A percentile compares a stretch with the other conserved stretches of the same genome.
Evolutionary conservation across 2,113 vertebrate genomes (phyloP).

Genomic region (Campylomormyrus numenius): DNA sequence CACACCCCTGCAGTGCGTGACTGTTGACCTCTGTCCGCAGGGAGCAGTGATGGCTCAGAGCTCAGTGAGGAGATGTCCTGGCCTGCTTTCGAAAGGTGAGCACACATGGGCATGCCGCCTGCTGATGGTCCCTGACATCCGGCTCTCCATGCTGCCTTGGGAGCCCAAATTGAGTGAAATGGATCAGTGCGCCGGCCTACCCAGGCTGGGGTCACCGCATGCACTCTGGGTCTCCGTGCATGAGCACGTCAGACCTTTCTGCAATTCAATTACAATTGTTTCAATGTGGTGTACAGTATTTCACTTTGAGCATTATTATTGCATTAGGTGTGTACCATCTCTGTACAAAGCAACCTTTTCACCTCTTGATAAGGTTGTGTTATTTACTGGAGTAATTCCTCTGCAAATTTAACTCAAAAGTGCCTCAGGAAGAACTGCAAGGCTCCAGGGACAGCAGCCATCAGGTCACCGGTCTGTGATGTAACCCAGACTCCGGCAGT

Average conservation of each 20-base stretch:
- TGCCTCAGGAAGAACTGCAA: neutral
- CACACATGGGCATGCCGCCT: too few species aligned
- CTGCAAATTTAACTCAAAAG: neutral
- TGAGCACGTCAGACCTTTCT: neutral
- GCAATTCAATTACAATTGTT: neutral
- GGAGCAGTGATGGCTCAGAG: conserved; percentile 96
- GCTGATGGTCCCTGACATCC: neutral
- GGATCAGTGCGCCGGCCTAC: neutral
- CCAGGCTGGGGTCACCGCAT: neutral
- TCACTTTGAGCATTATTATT: neutral
- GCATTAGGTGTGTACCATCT: neutral
- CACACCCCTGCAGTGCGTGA: neutral
- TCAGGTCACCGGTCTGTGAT: neutral
- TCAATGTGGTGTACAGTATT: neutral
- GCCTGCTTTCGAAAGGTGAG: conserved; percentile 97
- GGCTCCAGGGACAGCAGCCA: neutral
- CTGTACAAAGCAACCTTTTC: neutral
- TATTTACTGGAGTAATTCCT: neutral
- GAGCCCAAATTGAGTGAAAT: neutral
- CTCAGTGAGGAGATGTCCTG: conserved; percentile 96
- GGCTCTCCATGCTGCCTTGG: neutral
- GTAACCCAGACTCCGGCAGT: neutral
- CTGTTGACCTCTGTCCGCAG: conserved; percentile 51
- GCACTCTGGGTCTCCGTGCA: neutral
- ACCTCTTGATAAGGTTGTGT: neutral